These are phyloP conservation scores for Pterobdella sp. DNA, from an alignment of 2,888 invertebrate genomes.

Conservation along the genomic window DNA sequence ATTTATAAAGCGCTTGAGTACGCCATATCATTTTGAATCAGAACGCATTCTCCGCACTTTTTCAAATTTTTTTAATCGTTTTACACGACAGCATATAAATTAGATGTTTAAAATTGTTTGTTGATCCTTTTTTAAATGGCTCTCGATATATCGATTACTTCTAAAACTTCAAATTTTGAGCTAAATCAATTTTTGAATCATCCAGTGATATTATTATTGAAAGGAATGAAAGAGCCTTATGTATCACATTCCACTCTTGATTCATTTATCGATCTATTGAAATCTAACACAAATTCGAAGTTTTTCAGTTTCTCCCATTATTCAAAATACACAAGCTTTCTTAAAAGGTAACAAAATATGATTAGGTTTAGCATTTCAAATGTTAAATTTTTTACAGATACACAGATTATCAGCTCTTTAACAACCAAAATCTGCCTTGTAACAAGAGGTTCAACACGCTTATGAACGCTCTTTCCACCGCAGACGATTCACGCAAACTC, in stretches of 20 bases:
- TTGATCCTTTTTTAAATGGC: too few species aligned
- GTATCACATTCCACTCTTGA: neutral
- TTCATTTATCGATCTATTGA: neutral
- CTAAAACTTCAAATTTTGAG: neutral
- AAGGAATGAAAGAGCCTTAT: neutral
- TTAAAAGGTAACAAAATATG: neutral
- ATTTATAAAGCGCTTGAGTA: too few species aligned
- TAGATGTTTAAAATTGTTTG: too few species aligned
- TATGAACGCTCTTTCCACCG: neutral
- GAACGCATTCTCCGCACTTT: too few species aligned
- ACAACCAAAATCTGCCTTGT: neutral
- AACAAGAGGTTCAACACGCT: neutral
- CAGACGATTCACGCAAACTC: slow-evolving; percentile 13
- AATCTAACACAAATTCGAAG: neutral
- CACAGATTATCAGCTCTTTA: slow-evolving; percentile 2
- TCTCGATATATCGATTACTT: neutral
- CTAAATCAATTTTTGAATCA: neutral
- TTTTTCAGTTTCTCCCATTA: neutral
- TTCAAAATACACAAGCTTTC: neutral
- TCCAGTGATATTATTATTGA: neutral
- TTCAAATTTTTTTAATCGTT: too few species aligned
- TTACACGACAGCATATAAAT: too few species aligned
- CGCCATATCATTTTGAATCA: too few species aligned
- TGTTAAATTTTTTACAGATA: neutral
- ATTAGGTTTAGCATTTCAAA: neutral